Base-by-base conservation (phyloP, 2,113 vertebrate species). In the Leptobrachium leishanense region DNA sequence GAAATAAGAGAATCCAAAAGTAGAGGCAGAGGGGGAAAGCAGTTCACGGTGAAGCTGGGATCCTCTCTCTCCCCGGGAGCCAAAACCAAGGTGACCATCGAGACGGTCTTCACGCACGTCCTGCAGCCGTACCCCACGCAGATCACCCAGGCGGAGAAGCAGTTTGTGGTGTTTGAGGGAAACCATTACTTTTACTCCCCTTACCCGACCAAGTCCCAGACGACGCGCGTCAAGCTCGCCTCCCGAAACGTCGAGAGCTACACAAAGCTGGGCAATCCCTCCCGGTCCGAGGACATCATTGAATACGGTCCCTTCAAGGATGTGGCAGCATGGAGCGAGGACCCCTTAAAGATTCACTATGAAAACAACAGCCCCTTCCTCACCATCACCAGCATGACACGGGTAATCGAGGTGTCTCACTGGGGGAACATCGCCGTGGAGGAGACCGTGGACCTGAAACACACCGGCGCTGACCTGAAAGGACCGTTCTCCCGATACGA, bases 341-440 rank as follows among this genome's bases (percentile, higher is more conserved):
- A 99, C 77, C 69, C 89, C 6, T 89, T 99, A 88, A 98, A 93
- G 88, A 93, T 99, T 31, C 98, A 99, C 85, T 99, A 96, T n/a
- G 97, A 99, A 88, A 99, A 99, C 89, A 99, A 99, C 87, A 88
- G 90, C 2, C 98, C 98, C 0, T 99, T 99, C 90, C 91, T 99
- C 81, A 98, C 96, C 70, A 95, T 99, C 88, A 96, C 95, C 82
- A 95, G 94, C 78, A 96, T 99, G 91, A 95, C 92, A 1, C 92
- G 98, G 5, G 92, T 92, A 81, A 98, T 99, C 0, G 98, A 99
- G 86, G 97, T 99, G 43, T 99, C 98, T 54, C 98, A 99, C 86
- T 99, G 98, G 98, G 98, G 98, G 0, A 99, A 99, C 87, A 98
- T 99, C 42, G 98, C 98, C 0, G 98, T 99, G 76, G 97, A 99